Base-by-base conservation (phyloP, 2,888 invertebrate genomes). In the Tenthredo notha region DNA sequence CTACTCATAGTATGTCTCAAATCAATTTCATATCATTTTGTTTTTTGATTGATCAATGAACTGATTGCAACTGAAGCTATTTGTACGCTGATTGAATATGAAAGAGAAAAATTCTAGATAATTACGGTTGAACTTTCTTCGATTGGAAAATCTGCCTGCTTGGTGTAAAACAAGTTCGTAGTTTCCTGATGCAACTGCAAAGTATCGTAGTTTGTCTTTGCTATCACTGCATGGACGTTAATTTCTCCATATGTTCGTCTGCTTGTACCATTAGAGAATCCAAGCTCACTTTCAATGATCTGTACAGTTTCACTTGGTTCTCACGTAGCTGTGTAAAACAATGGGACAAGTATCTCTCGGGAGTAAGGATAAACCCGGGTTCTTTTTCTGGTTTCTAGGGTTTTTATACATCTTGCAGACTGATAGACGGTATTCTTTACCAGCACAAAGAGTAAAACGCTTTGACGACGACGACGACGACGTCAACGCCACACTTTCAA, bases 401-500 rank as follows among this genome's bases (percentile, higher is more conserved):
- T 37, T 70, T 70, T 70, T 70, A 18, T 33, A 70, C 33, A 37
- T 5, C 70, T 40, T n/a, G 70, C 2, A 15, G 54, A 29, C 29
- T 9, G 37, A 77, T 54, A 29, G 50, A 77, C 75, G 50, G 50
- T 6, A 29, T 77, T 77, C 77, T 33, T 33, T 5, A 50, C 74
- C n/a, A 0, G 2, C 40, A 40, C 15, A 80, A 58, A 54, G 21
- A n/a, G 54, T 29, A 33, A 25, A 25, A 58, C 25, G 40, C 25
- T 12, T 50, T 58, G 29, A n/a, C 58, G 33, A 33, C 29, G 1
- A n/a, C n/a, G n/a, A n/a, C 2, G 29, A 33, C 50, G 47, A 25
- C 47, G 47, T 47, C 12, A 6, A 29, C 58, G 37, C 33, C 61
- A 25, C 40, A 80, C 80, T 88, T 88, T 88, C 90, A 84, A 86